Base-by-base conservation (phyloP, 64 coral and sea anemone species). In the Actinia tenebrosa region DNA sequence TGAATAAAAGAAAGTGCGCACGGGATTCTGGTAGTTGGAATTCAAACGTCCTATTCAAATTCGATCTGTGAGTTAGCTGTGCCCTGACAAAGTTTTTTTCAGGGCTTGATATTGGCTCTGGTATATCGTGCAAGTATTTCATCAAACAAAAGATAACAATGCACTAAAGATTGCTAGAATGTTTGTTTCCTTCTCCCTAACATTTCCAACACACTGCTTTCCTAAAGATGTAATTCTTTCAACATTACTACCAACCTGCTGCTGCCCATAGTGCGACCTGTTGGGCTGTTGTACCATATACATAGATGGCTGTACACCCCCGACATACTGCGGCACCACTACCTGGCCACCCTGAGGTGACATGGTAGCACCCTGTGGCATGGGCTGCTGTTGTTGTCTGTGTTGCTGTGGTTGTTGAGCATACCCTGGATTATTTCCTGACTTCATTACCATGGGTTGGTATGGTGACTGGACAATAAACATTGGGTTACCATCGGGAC, bases 241-340 rank as follows among this genome's bases (percentile, higher is more conserved):
- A 58, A 11, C 56, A 58, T 13, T 11, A 14, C 13, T 16, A 75
- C 69, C 26, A 75, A 86, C 91, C 88, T 88, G 91, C 45, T 92
- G 94, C 59, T 93, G 94, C 14, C 83, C 89, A 93, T 85, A 96
- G 15, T 89, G 94, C 18, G 88, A 71, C 54, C 91, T 86, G 8
- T 77, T 79, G 17, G 84, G 85, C 16, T 92, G 88, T n/a, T 89
- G 94, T 69, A 96, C 56, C 9, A 96, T 91, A 85, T 93, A 96
- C 66, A 96, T n/a, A n/a, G n/a, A 16, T 16, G 94, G 94, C 20
- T 93, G 88, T 44, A 93, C 56, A 87, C 91, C 56, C 84, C 91
- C 88, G 59, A 92, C 63, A 93, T 96, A 96, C 58, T 92, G 94
- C 58, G 91, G 94, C 45, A 92, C 71, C 23, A 96, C 86, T 26